A percentile compares a stretch with the other conserved stretches of the same genome.
Conservation (phyloP, 2,888 invertebrate species). For the Noctua comes region DNA sequence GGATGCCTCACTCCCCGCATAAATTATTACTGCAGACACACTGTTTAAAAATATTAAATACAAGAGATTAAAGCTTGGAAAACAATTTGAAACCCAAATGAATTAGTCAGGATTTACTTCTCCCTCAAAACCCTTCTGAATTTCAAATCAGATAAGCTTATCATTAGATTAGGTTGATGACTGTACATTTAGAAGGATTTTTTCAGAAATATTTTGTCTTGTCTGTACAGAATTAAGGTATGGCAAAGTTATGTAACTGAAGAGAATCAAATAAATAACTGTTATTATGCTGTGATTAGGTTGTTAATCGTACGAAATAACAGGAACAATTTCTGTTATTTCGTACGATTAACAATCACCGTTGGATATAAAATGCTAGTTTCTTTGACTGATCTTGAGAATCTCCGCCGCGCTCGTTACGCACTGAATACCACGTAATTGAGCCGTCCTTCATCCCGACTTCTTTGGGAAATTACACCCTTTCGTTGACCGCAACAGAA, state of each 20-base stretch:
- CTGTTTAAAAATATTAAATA: conserved; percentile 46
- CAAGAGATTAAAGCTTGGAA: conserved; percentile 38
- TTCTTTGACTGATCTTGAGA: conserved; percentile 69
- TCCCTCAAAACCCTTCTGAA: conserved; percentile 51
- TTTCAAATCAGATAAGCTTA: conserved; percentile 46
- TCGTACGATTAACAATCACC: too few relatives aligned
- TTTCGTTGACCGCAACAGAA: conserved; percentile 72
- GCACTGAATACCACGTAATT: conserved; percentile 82
- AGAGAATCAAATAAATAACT: conserved; percentile 7
- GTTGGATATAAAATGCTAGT: conserved; percentile 57
- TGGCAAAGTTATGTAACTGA: background rate
- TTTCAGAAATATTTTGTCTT: background rate
- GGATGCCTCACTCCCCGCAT: conserved; percentile 19
- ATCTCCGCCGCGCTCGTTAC: conserved; percentile 78
- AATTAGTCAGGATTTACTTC: conserved; percentile 48
- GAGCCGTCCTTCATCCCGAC: conserved; percentile 73
- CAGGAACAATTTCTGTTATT: too few relatives aligned
- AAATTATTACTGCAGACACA: conserved; percentile 36
- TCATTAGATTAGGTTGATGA: conserved; percentile 44
- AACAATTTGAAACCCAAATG: conserved; percentile 42
- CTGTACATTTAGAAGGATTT: background rate
- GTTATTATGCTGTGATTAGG: background rate
- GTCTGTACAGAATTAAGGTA: background rate
- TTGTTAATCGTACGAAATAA: conserved; percentile 17
- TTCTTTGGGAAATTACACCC: conserved; percentile 76